Percentiles rank a stretch among this genome's conserved stretches.
phyloP scores from a whole-genome alignment of 2,797 vertebrate species.

The Taeniopygia guttata region DNA sequence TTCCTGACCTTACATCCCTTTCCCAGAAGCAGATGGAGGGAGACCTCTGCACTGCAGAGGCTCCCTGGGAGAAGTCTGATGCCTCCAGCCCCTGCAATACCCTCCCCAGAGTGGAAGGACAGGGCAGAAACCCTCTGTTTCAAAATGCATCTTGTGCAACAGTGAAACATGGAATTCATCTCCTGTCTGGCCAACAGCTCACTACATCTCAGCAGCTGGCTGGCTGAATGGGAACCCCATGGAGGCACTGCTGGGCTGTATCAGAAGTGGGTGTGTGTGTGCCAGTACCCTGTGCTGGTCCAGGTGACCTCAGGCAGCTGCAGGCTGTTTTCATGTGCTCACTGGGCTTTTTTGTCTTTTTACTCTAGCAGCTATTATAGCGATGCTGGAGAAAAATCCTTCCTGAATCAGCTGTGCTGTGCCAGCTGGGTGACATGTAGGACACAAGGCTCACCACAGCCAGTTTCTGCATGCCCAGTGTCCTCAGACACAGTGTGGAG shows the following conservation, averaged over 20 bases:
- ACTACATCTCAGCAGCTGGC: accelerated
- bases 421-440: not conserved
- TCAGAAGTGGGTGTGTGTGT: not conserved
- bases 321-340: not conserved
- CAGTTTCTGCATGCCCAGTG: accelerated
- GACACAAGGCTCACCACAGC: not conserved
- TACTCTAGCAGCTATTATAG: not conserved
- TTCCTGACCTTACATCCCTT: not conserved
- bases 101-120: not conserved
- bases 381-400: not conserved
- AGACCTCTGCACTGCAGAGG: not conserved
- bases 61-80: not conserved
- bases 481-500: not conserved
- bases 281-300: not conserved
- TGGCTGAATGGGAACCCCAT: not conserved
- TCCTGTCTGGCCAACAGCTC: not conserved
- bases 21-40: not conserved
- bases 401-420: not conserved
- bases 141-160: not conserved
- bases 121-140: not conserved
- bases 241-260: not conserved
- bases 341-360: not conserved
- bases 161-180: not conserved
- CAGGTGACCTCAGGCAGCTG: not conserved
- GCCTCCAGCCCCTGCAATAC: not conserved